Conservation (phyloP, 2,113 vertebrate genomes). For the Meriones unguiculatus region DNA sequence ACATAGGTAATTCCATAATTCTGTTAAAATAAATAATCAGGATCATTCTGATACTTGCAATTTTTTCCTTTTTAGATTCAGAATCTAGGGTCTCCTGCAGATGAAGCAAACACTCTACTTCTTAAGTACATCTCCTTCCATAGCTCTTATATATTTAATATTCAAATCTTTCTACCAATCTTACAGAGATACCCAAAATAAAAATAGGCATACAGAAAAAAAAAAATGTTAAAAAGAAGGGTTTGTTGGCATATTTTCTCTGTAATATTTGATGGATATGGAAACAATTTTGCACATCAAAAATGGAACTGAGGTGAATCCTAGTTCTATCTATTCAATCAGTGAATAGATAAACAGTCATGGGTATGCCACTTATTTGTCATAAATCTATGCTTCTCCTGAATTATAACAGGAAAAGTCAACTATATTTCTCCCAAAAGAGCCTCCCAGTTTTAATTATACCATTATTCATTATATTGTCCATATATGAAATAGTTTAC, state of each 20-base stretch:
- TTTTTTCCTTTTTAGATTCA: not conserved
- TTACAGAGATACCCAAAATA: not conserved
- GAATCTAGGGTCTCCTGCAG: not conserved
- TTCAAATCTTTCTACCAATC: not conserved
- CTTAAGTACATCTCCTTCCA: not conserved
- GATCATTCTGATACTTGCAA: not conserved
- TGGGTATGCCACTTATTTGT: not conserved
- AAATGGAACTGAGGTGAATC: not conserved
- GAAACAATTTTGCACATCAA: not conserved
- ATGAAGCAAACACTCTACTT: not conserved
- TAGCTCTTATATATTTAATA: not conserved
- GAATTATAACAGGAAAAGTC: not conserved
- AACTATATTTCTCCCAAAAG: not conserved
- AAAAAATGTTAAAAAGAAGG: not conserved
- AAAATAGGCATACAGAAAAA: not conserved
- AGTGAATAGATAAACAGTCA: not conserved
- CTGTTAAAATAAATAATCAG: not conserved
- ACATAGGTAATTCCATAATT: not conserved
- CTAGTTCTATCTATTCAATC: not conserved
- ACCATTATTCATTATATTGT: conserved; percentile 1
- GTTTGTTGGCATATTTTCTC: accelerated
- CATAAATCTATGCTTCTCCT: not conserved
- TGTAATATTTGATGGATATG: not conserved
- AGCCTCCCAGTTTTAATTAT: not conserved
- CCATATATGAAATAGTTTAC: not conserved